Conservation (phyloP, 2,797 vertebrate species). For the Avahi laniger region DNA sequence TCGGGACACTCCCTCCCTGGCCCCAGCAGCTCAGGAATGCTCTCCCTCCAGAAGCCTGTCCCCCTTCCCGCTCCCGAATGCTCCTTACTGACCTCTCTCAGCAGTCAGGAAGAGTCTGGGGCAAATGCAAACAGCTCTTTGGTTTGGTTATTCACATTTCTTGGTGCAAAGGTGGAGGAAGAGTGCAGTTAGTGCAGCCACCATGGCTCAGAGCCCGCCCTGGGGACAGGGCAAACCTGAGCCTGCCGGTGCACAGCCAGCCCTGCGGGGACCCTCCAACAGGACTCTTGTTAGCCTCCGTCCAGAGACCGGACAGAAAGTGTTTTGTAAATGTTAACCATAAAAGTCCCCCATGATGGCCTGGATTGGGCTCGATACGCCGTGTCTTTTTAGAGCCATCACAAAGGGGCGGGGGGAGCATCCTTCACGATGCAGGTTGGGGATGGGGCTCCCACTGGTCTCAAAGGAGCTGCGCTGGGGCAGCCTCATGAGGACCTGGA, state of each 20-base stretch:
- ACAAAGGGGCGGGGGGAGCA: too few relatives aligned
- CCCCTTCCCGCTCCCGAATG: too few relatives aligned
- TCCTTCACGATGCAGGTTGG: background rate
- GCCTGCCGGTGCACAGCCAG: background rate
- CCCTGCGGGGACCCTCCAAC: background rate
- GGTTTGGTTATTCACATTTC: background rate
- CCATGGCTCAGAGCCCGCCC: background rate
- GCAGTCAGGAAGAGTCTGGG: background rate
- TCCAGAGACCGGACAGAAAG: background rate
- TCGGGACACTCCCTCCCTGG: background rate
- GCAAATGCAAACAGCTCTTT: background rate
- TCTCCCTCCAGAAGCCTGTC: background rate
- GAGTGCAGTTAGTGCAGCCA: accelerated
- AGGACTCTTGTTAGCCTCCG: background rate
- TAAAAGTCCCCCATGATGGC: background rate
- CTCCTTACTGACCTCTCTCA: background rate
- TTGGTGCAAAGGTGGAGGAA: background rate
- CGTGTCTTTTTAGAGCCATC: too few relatives aligned
- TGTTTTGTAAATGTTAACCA: background rate
- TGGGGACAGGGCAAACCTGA: accelerated
- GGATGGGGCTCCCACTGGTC: background rate
- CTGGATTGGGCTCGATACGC: accelerated
- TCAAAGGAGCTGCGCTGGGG: background rate
- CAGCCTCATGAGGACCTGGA: background rate
- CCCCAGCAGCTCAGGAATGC: background rate